These are phyloP conservation scores for Eucera pruinosa DNA, from an alignment of 2,888 invertebrate species.

Conservation along the genomic window DNA sequence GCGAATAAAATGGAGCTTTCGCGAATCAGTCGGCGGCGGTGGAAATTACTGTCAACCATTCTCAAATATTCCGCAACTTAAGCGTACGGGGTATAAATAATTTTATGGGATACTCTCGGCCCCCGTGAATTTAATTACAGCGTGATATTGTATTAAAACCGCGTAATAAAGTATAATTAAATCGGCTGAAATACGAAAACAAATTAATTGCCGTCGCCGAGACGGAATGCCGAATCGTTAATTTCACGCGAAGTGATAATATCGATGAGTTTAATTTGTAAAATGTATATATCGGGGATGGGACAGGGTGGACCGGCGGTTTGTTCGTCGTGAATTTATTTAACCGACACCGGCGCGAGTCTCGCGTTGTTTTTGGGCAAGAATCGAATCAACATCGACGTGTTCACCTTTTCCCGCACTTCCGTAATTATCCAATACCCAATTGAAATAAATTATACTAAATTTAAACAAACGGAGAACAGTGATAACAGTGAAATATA, in stretches of 20 bases:
- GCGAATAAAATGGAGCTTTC: neutral
- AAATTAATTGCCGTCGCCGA: constrained; percentile 42
- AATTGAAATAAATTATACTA: neutral
- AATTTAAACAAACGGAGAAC: neutral
- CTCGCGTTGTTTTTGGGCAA: constrained; percentile 22
- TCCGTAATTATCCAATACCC: neutral
- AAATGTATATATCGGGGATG: neutral
- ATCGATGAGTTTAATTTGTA: constrained; percentile 31
- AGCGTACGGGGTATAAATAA: constrained; percentile 16
- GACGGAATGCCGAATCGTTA: constrained; percentile 35
- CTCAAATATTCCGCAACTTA: neutral
- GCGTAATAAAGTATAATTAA: constrained; percentile 40
- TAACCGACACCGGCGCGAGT: constrained; percentile 6
- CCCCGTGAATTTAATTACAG: constrained; percentile 36
- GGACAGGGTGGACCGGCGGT: neutral
- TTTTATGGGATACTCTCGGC: constrained; percentile 22
- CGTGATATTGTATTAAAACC: constrained; percentile 36
- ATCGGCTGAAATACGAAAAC: constrained; percentile 24
- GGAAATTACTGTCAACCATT: constrained; percentile 21
- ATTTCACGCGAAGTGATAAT: constrained; percentile 27
- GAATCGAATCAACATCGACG: constrained; percentile 12
- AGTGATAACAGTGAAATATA: no score
- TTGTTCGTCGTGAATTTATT: constrained; percentile 10
- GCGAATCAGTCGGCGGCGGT: constrained; percentile 17
- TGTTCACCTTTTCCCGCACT: neutral